These are phyloP conservation scores for Panulirus ornatus DNA, from an alignment of 1,140 invertebrate genomes.

Conservation along the genomic window DNA sequence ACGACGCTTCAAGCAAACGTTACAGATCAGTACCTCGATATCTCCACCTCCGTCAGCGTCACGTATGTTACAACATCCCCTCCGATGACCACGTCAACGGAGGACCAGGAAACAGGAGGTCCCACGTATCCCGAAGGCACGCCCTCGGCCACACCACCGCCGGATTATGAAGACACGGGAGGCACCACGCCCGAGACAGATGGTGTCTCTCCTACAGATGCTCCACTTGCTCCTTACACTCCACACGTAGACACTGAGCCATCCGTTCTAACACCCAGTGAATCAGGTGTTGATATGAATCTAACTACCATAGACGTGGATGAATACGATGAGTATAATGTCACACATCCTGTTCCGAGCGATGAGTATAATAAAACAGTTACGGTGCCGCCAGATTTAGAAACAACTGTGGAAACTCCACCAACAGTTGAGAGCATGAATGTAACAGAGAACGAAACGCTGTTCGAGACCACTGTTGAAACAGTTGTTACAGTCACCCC, in stretches of 20 bases:
- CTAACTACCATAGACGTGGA: background rate
- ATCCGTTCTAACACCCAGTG: background rate
- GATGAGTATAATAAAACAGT: slow-evolving; percentile 26
- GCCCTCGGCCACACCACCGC: background rate
- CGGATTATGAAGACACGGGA: background rate
- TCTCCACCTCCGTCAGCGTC: background rate
- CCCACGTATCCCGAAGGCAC: background rate
- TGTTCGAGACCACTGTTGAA: background rate
- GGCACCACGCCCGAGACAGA: background rate
- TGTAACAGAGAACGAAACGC: background rate
- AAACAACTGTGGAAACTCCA: background rate
- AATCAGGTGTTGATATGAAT: background rate
- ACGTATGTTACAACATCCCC: background rate
- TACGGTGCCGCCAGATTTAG: slow-evolving; percentile 4
- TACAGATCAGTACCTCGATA: background rate
- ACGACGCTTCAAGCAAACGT: background rate
- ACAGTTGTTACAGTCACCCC: background rate
- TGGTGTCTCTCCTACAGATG: background rate
- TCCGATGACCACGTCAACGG: background rate
- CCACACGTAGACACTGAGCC: background rate
- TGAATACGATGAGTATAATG: background rate
- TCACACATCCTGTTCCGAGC: background rate
- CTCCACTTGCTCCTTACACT: background rate
- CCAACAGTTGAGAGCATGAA: background rate
- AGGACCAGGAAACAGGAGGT: background rate